phyloP scores from a whole-genome alignment of 2,113 vertebrate genomes.

The Corythoichthys intestinalis region DNA sequence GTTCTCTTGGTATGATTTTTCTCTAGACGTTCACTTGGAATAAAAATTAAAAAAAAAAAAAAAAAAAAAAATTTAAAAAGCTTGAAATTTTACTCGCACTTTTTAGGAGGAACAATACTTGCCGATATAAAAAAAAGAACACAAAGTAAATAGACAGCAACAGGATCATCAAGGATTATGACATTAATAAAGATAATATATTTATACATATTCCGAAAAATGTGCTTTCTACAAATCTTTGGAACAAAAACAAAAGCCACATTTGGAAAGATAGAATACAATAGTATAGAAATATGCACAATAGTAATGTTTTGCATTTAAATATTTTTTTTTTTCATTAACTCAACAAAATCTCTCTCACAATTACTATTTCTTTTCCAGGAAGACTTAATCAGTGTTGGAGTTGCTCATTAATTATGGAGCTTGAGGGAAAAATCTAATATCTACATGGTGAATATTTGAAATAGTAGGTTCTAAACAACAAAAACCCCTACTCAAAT shows the following conservation, averaged over 20 bases:
- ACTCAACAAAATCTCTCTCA: slow-evolving; percentile 51
- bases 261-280: slow-evolving; percentile 65
- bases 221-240: slow-evolving; percentile 75
- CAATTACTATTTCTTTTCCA: slow-evolving; percentile 53
- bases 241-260: slow-evolving; percentile 72
- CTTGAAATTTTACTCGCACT: slow-evolving; percentile 35
- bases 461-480: slow-evolving; percentile 20
- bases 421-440: slow-evolving; percentile 41
- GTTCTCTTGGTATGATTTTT: slow-evolving; percentile 14
- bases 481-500: background rate
- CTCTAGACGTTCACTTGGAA: slow-evolving; percentile 20
- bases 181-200: slow-evolving; percentile 63
- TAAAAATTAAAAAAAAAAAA: slow-evolving; percentile 4
- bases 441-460: slow-evolving; percentile 27
- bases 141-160: slow-evolving; percentile 49
- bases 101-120: slow-evolving; percentile 44
- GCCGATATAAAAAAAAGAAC: slow-evolving; percentile 24
- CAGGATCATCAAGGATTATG: slow-evolving; percentile 51
- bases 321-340: slow-evolving; percentile 45
- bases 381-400: slow-evolving; percentile 68
- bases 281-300: slow-evolving; percentile 70
- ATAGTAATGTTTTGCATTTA: slow-evolving; percentile 70
- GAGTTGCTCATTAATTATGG: slow-evolving; percentile 56
- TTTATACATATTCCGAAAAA: slow-evolving; percentile 65
- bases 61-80: slow-evolving; percentile 3